Conservation (phyloP, 1,140 invertebrate species). For the Nasonia giraulti region DNA sequence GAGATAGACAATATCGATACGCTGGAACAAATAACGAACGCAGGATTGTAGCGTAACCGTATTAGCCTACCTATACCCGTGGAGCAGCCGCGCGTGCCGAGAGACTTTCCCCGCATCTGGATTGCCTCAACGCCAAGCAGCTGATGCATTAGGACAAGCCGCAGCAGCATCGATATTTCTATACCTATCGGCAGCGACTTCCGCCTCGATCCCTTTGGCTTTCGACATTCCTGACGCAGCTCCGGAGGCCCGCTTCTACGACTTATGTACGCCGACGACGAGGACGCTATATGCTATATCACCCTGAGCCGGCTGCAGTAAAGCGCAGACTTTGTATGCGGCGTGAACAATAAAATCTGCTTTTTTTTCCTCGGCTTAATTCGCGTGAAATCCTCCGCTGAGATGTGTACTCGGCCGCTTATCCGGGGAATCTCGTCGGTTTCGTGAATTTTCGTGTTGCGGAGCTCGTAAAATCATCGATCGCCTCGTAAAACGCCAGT, state of each 20-base stretch:
- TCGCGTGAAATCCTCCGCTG: neutral
- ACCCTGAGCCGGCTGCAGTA: neutral
- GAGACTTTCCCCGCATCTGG: slow-evolving; percentile 20
- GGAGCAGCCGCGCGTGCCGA: no score
- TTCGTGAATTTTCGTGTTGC: neutral
- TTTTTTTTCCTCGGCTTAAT: neutral
- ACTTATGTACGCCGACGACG: neutral
- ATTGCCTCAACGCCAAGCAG: slow-evolving; percentile 6
- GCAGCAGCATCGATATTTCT: no score
- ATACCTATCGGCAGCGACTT: no score
- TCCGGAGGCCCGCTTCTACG: slow-evolving; percentile 12
- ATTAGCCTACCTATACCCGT: no score
- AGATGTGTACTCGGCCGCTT: neutral
- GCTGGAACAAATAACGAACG: neutral
- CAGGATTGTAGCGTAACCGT: neutral
- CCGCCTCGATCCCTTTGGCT: no score
- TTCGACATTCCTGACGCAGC: slow-evolving; percentile 26
- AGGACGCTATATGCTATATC: slow-evolving; percentile 10
- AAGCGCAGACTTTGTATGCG: neutral
- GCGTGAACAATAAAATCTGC: neutral
- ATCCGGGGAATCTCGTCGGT: neutral
- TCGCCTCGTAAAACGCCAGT: no score
- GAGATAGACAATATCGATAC: slow-evolving; percentile 30
- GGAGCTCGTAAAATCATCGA: neutral
- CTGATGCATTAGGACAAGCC: slow-evolving; percentile 32